Percentiles rank a stretch among this genome's conserved stretches.
These are phyloP conservation scores for Nomada ruficornis DNA, from an alignment of 2,888 invertebrate species.

Conservation along the genomic window DNA sequence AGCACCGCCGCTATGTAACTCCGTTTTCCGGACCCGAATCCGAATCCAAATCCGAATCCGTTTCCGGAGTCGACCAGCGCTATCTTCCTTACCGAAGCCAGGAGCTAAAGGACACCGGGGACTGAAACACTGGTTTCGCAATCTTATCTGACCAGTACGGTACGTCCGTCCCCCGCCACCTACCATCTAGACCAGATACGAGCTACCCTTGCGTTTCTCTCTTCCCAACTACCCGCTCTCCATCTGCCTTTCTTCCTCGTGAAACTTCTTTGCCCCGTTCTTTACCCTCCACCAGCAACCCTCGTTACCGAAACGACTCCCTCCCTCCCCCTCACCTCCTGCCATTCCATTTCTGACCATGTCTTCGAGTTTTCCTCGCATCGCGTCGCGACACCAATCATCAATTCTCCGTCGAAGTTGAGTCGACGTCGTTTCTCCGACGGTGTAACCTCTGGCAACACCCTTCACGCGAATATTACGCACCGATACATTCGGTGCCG, in stretches of 20 bases:
- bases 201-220: conserved; percentile 42
- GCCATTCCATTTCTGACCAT: conserved; percentile 17
- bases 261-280: not conserved
- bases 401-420: no score
- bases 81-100: conserved; percentile 71
- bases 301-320: not conserved
- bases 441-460: conserved; percentile 38
- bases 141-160: conserved; percentile 76
- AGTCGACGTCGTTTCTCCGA: conserved; percentile 2
- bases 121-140: conserved; percentile 76
- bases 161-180: conserved; percentile 56
- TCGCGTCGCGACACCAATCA: conserved; percentile 27
- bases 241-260: conserved; percentile 34
- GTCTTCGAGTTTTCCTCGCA: conserved; percentile 6
- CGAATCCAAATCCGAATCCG: conserved; percentile 69
- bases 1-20: conserved; percentile 71
- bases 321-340: not conserved
- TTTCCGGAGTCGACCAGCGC: conserved; percentile 72
- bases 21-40: conserved; percentile 72
- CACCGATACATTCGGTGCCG: conserved; percentile 54
- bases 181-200: conserved; percentile 64
- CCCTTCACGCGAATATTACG: conserved; percentile 75
- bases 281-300: not conserved
- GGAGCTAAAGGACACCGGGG: conserved; percentile 81
- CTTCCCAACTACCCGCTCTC: conserved; percentile 27